These are phyloP conservation scores for Cherax quadricarinatus DNA, from an alignment of 1,140 invertebrate genomes.

Conservation along the genomic window DNA sequence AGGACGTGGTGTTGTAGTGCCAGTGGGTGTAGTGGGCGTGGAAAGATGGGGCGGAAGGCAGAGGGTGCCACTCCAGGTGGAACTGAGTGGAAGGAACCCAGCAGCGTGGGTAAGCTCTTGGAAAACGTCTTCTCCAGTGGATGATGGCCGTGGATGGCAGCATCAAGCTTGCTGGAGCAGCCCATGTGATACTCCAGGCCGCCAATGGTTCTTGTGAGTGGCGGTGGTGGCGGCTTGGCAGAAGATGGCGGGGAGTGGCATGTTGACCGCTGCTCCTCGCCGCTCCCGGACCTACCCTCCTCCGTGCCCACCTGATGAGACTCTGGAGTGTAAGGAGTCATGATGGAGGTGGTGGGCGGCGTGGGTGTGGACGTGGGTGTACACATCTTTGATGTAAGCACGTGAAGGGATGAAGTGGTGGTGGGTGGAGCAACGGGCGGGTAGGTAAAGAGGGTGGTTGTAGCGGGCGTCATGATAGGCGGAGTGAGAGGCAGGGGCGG, in stretches of 20 bases:
- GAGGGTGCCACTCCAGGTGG: constrained; percentile 46
- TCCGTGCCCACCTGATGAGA: background rate
- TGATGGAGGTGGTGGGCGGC: background rate
- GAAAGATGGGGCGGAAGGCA: constrained; percentile 61
- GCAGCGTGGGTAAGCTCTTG: constrained; percentile 45
- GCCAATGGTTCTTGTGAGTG: background rate
- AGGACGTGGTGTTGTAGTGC: constrained; percentile 54
- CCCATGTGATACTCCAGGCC: constrained; percentile 41
- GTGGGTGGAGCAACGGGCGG: constrained; percentile 19
- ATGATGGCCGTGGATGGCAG: background rate
- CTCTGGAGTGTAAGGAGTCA: background rate
- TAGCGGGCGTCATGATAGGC: constrained; percentile 14
- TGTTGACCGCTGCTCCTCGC: background rate
- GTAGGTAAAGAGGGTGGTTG: constrained; percentile 29
- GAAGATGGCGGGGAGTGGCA: constrained; percentile 1
- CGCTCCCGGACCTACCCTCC: background rate
- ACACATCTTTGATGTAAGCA: constrained; percentile 11
- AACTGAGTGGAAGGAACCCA: constrained; percentile 60
- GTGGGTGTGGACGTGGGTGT: constrained; percentile 17
- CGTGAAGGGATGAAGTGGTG: constrained; percentile 20
- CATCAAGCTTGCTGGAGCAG: background rate
- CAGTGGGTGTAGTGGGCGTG: constrained; percentile 55
- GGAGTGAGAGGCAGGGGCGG: constrained; percentile 32
- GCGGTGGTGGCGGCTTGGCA: constrained; percentile 16
- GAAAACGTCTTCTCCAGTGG: constrained; percentile 34